A percentile compares a stretch with the other conserved stretches of the same genome.
phyloP scores from a whole-genome alignment of 2,888 invertebrate genomes.

The Mythimna impura region DNA sequence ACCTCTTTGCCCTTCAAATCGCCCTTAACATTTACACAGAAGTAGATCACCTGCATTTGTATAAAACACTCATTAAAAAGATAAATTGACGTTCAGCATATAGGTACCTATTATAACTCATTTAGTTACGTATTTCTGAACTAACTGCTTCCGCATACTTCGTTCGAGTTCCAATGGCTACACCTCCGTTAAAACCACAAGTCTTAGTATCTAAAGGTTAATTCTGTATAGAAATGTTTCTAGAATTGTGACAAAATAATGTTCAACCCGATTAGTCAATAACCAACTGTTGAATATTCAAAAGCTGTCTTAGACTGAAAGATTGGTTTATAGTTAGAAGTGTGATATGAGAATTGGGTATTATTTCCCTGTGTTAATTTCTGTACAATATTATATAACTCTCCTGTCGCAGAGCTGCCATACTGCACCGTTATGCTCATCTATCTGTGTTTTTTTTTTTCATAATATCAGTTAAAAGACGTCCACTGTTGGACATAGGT shows the following conservation, averaged over 20 bases:
- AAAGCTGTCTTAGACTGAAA: slow-evolving; percentile 47
- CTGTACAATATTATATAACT: too few relatives aligned
- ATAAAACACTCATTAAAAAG: slow-evolving; percentile 33
- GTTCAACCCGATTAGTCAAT: slow-evolving; percentile 46
- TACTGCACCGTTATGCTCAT: too few relatives aligned
- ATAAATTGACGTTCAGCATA: slow-evolving; percentile 40
- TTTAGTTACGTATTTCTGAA: slow-evolving; percentile 31
- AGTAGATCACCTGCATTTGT: neutral
- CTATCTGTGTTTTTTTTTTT: too few relatives aligned
- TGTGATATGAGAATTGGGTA: slow-evolving; percentile 38
- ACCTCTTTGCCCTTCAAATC: neutral
- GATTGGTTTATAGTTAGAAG: slow-evolving; percentile 43
- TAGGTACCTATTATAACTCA: slow-evolving; percentile 26
- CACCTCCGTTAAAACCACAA: slow-evolving; percentile 39
- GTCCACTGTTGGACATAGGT: too few relatives aligned
- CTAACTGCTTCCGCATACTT: slow-evolving; percentile 56
- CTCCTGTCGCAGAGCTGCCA: too few relatives aligned
- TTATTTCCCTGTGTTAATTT: too few relatives aligned
- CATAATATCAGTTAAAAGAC: too few relatives aligned
- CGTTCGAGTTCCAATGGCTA: slow-evolving; percentile 25
- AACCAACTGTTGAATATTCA: slow-evolving; percentile 56
- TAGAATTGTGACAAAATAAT: slow-evolving; percentile 55
- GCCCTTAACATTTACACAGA: neutral
- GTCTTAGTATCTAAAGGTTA: slow-evolving; percentile 43
- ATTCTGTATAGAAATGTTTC: slow-evolving; percentile 45